phyloP scores from a whole-genome alignment of 2,888 invertebrate species.

The Stenotaenia linearis region DNA sequence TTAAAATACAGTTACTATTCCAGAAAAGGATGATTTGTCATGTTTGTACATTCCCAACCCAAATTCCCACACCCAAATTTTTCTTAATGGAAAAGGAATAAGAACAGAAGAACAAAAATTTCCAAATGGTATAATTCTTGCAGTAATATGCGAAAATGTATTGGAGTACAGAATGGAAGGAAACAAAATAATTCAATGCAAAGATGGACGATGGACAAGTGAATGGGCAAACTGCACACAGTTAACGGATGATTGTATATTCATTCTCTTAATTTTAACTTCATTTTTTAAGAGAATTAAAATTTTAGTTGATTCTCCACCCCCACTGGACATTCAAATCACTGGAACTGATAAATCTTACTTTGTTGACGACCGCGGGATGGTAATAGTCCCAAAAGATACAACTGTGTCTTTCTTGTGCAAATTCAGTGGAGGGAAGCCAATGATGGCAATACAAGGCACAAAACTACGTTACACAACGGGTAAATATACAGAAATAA shows the following conservation, averaged over 20 bases:
- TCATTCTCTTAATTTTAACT: not conserved
- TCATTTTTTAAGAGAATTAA: not conserved
- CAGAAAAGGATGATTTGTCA: not conserved
- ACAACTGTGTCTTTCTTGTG: not conserved
- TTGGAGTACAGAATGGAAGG: not conserved
- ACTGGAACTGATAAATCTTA: not conserved
- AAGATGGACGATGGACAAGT: not conserved
- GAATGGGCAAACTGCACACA: not conserved
- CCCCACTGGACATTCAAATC: not conserved
- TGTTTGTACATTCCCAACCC: not conserved
- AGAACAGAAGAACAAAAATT: not conserved
- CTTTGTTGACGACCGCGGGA: not conserved
- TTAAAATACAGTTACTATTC: not conserved
- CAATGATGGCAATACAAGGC: not conserved
- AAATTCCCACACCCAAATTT: not conserved
- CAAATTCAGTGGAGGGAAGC: not conserved
- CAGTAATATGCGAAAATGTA: not conserved
- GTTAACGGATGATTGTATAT: not conserved
- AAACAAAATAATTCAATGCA: not conserved
- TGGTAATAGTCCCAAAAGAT: not conserved
- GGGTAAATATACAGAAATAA: not conserved
- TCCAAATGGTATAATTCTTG: not conserved
- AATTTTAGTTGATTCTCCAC: not conserved
- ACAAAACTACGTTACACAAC: not conserved
- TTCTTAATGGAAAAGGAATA: not conserved